These are phyloP conservation scores for Ornithorhynchus anatinus DNA, from an alignment of 2,113 vertebrate species.

Conservation along the genomic window DNA sequence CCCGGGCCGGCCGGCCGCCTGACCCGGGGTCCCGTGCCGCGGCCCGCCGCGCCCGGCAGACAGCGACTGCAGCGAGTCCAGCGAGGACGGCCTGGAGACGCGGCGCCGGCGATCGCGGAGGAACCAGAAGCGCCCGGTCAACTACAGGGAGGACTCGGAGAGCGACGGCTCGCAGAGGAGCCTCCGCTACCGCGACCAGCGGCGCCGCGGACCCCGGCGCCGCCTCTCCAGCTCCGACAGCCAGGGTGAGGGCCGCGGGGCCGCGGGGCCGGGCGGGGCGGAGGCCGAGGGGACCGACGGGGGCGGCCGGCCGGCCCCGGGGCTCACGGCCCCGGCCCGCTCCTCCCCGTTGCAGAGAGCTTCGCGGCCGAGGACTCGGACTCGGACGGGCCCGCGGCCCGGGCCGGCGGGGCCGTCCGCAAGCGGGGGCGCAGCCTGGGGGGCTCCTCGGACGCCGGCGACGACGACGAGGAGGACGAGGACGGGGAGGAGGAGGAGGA, in stretches of 20 bases:
- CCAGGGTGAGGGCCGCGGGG: slow-evolving; percentile 83
- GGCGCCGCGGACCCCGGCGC: slow-evolving; percentile 77
- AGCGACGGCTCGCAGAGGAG: slow-evolving; percentile 86
- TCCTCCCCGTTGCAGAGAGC: slow-evolving; percentile 78
- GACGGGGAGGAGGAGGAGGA: slow-evolving; percentile 67
- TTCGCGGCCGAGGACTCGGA: slow-evolving; percentile 81
- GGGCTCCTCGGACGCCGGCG: slow-evolving; percentile 62
- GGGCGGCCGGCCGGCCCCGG: not conserved
- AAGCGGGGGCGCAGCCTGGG: slow-evolving; percentile 69
- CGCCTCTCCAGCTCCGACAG: slow-evolving; percentile 92
- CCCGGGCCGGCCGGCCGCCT: too few species aligned
- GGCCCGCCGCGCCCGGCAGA: slow-evolving; percentile 71
- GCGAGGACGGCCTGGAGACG: slow-evolving; percentile 85
- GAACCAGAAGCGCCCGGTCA: slow-evolving; percentile 91
- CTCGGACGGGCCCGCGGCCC: slow-evolving; percentile 71
- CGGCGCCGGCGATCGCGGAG: slow-evolving; percentile 87
- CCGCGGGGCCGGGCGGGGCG: too few species aligned
- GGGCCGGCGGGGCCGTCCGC: slow-evolving; percentile 57
- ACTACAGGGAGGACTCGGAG: slow-evolving; percentile 96
- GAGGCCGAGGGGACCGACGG: too few species aligned
- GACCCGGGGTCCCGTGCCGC: too few species aligned
- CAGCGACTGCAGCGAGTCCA: slow-evolving; percentile 83
- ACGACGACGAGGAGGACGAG: slow-evolving; percentile 66
- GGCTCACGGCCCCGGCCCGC: slow-evolving; percentile 65
- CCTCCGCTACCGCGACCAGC: slow-evolving; percentile 72